Evolutionary conservation across 2,888 invertebrate species (phyloP).

Genomic region (Sphaeridia pumilis): DNA sequence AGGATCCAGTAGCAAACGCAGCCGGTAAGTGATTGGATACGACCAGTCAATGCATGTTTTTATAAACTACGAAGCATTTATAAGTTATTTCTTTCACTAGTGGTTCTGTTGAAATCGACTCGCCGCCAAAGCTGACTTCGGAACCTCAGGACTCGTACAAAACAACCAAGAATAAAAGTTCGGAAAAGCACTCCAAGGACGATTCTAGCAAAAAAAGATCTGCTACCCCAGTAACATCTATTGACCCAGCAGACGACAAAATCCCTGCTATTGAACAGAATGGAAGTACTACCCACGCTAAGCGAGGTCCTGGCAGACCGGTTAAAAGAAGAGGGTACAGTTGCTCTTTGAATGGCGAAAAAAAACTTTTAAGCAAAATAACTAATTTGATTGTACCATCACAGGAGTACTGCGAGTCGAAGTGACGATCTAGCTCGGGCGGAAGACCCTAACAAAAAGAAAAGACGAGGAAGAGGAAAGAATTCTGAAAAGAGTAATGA

Average conservation of each 20-base stretch:
- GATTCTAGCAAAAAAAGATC: no score
- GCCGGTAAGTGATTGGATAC: conserved; percentile 25
- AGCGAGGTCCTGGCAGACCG: conserved; percentile 24
- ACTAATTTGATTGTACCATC: no score
- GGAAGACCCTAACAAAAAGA: conserved; percentile 23
- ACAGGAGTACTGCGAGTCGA: conserved; percentile 25
- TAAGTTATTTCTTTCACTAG: no score
- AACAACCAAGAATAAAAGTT: background rate
- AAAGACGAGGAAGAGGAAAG: conserved; percentile 25
- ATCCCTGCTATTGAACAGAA: no score
- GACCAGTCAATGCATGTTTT: no score
- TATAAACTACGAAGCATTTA: no score
- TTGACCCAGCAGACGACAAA: no score
- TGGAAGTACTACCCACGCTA: no score
- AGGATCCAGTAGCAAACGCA: conserved; percentile 23
- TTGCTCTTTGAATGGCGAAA: no score
- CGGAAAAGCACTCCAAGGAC: no score
- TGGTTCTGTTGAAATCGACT: background rate
- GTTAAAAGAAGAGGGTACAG: conserved; percentile 19
- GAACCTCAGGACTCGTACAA: background rate
- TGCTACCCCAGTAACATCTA: no score
- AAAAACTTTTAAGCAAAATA: no score
- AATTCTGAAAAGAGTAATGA: conserved; percentile 15
- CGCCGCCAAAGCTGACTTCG: background rate
- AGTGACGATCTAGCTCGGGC: conserved; percentile 28